Base-by-base conservation (phyloP, 2,888 invertebrate genomes). In the Empis livida region DNA sequence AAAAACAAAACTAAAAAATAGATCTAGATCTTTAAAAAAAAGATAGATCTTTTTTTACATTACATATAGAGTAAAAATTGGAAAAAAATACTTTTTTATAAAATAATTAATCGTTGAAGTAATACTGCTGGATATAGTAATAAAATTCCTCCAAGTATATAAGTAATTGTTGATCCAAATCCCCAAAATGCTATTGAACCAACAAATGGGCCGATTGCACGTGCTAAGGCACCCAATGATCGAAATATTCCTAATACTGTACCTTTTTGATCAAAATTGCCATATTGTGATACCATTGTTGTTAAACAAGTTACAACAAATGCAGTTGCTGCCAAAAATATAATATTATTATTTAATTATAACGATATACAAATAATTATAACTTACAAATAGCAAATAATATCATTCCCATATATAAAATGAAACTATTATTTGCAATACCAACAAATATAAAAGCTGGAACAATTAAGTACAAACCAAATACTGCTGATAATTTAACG, bases 281-380 rank as follows among this genome's bases (percentile, higher is more conserved):
- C 86, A 63, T 84, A 82, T 53, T 80, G 79, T 3, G 95, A 91
- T n/a, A 89, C 89, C 66, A 94, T 72, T 4, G 95, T 88, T 59
- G 92, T 96, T 72, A 97, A 78, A 61, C 92, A 93, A 11, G 97
- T 94, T 17, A 97, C 95, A 30, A 95, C 93, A 67, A 93, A 81
- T n/a, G 89, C 84, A 10, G 88, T 89, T 15, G 88, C 86, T 86
- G 57, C 31, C 68, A 65, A 49, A 48, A 30, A 51, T 51, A 23
- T n/a, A 48, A 32, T 43, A n/a, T 44, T 27, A 10, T 15, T 14
- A 15, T 37, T 37, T 20, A 43, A 27, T 2, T 45, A 42, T 45
- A 42, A 27, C 14, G 17, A 40, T 14, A 27, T 14, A 20, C 17
- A 30, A 17, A 41, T 39, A 39, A 30, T 30, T 27, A 11, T n/a